Conservation (phyloP, 23 tunicate genomes). For the Botrylloides violaceus region DNA sequence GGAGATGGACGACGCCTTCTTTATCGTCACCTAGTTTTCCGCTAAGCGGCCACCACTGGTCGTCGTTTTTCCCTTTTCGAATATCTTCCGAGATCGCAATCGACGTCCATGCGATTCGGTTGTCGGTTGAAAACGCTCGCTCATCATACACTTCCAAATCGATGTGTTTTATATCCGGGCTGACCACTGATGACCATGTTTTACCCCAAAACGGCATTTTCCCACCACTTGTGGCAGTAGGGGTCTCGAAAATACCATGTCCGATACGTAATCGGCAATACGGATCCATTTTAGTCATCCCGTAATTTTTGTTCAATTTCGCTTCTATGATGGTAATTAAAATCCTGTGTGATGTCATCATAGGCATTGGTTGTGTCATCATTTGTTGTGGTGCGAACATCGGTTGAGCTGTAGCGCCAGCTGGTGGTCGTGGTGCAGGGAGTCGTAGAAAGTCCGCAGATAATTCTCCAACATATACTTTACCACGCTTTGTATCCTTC, state of each 20-base stretch:
- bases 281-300: constrained; percentile 88
- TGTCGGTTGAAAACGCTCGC: constrained; percentile 47
- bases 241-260: constrained; percentile 76
- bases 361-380: constrained; percentile 21
- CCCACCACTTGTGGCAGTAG: constrained; percentile 60
- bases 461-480: constrained; percentile 63
- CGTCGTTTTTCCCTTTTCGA: constrained; percentile 43
- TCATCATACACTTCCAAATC: constrained; percentile 82
- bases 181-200: constrained; percentile 42
- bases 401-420: constrained; percentile 4
- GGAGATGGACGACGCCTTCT: constrained; percentile 71
- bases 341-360: constrained; percentile 33
- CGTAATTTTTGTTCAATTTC: constrained; percentile 66
- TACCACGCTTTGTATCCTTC: constrained; percentile 16
- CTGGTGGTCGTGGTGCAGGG: background rate
- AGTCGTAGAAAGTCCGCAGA: constrained; percentile 65
- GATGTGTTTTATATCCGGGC: constrained; percentile 36
- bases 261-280: constrained; percentile 66
- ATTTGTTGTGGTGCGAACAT: constrained; percentile 38
- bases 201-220: constrained; percentile 80
- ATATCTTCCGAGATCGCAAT: constrained; percentile 39
- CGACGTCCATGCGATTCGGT: constrained; percentile 58
- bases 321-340: constrained; percentile 67
- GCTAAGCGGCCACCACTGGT: constrained; percentile 81
- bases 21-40: constrained; percentile 79